phyloP scores from a whole-genome alignment of 1,140 invertebrate genomes.

The Oryctes rhinoceros region DNA sequence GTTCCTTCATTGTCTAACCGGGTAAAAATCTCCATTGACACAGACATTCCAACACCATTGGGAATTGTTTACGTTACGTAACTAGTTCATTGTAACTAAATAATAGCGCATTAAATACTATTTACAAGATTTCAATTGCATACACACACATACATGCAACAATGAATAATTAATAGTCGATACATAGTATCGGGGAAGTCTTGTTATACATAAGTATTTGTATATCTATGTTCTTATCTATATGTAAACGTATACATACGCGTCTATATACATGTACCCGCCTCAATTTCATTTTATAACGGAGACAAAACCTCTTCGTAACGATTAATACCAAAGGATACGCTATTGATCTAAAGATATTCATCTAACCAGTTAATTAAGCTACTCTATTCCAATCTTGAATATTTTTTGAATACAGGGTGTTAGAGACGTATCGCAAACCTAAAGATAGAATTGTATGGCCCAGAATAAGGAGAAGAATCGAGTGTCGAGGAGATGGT shows the following conservation, averaged over 20 bases:
- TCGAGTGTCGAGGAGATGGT: too few relatives aligned
- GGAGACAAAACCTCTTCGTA: too few relatives aligned
- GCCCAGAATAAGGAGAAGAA: too few relatives aligned
- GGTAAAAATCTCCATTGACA: conserved; percentile 29
- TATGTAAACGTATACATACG: background rate
- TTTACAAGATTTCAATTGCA: conserved; percentile 9
- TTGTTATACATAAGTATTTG: background rate
- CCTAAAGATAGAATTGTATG: too few relatives aligned
- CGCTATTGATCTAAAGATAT: too few relatives aligned
- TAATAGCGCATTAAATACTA: background rate
- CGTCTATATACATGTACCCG: background rate
- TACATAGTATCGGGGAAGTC: background rate
- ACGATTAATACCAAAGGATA: too few relatives aligned
- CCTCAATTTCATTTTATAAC: background rate
- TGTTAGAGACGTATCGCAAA: too few relatives aligned
- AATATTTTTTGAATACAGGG: too few relatives aligned
- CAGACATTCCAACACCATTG: conserved; percentile 10
- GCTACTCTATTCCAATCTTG: too few relatives aligned
- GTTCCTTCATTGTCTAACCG: conserved; percentile 23
- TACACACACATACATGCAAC: background rate
- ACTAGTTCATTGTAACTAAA: background rate
- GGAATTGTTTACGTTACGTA: conserved; percentile 20
- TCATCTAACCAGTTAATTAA: too few relatives aligned
- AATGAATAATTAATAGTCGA: background rate
- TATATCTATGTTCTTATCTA: background rate